Conservation (phyloP, 2,888 invertebrate genomes). For the Drosophila emarginata region DNA sequence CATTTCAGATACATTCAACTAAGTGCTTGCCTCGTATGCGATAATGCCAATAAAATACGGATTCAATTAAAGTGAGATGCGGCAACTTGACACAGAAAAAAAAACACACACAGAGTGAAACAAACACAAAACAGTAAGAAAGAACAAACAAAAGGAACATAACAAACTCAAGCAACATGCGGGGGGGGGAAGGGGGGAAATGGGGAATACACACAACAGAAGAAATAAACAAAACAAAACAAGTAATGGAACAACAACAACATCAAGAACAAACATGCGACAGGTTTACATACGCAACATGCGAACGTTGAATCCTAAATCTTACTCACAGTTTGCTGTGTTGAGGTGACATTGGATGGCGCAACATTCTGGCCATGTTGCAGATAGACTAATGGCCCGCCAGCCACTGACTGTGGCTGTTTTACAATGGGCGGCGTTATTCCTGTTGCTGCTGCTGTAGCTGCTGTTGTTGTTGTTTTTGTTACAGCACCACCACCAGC, state of each 20-base stretch:
- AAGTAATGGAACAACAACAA: slow-evolving; percentile 42
- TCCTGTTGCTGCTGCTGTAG: slow-evolving; percentile 20
- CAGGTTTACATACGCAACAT: slow-evolving; percentile 55
- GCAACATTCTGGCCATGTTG: slow-evolving; percentile 75
- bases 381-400: slow-evolving; percentile 79
- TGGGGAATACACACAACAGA: not conserved
- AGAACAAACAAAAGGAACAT: slow-evolving; percentile 27
- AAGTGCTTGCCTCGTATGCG: slow-evolving; percentile 54
- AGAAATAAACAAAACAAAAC: slow-evolving; percentile 43
- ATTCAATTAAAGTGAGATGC: slow-evolving; percentile 65
- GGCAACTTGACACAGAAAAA: slow-evolving; percentile 30
- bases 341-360: slow-evolving; percentile 64
- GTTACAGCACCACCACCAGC: slow-evolving; percentile 18
- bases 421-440: slow-evolving; percentile 71
- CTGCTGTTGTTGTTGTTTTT: slow-evolving; percentile 11
- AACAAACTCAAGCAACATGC: slow-evolving; percentile 13
- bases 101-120: slow-evolving; percentile 16
- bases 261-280: slow-evolving; percentile 35
- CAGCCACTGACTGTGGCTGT: slow-evolving; percentile 62
- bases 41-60: slow-evolving; percentile 63
- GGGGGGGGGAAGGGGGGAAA: not conserved
- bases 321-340: slow-evolving; percentile 81
- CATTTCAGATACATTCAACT: slow-evolving; percentile 20
- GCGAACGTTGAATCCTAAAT: slow-evolving; percentile 57
- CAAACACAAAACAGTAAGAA: slow-evolving; percentile 19